Conservation (phyloP, 1,140 invertebrate species). For the Hyles euphorbiae region DNA sequence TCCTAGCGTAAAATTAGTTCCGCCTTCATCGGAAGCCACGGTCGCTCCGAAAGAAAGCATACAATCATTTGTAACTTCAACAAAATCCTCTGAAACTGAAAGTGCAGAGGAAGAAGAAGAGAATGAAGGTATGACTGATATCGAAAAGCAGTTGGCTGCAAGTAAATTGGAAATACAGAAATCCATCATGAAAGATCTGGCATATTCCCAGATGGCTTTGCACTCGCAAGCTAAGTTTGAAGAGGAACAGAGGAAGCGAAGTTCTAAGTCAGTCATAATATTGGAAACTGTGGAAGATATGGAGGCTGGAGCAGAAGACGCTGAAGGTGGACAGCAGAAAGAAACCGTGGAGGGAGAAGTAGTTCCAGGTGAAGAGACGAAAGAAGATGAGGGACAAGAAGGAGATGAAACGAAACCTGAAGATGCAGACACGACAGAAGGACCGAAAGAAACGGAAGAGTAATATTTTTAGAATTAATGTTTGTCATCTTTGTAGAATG, state of each 20-base stretch:
- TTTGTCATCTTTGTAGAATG: not conserved
- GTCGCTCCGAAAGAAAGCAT: slow-evolving; percentile 41
- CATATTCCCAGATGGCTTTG: slow-evolving; percentile 42
- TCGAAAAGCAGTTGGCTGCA: slow-evolving; percentile 46
- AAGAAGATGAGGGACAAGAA: slow-evolving; percentile 12
- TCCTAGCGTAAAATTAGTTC: slow-evolving; percentile 54
- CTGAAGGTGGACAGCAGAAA: slow-evolving; percentile 18
- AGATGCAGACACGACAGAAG: slow-evolving; percentile 11
- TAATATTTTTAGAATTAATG: not conserved
- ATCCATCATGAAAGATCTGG: slow-evolving; percentile 57
- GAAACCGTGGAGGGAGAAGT: slow-evolving; percentile 10
- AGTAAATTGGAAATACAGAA: slow-evolving; percentile 65
- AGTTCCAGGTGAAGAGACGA: slow-evolving; percentile 10
- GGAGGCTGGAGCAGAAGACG: slow-evolving; percentile 17
- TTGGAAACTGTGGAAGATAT: slow-evolving; percentile 17
- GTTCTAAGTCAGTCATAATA: slow-evolving; percentile 25
- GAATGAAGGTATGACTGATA: slow-evolving; percentile 27
- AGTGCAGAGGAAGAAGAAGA: slow-evolving; percentile 41
- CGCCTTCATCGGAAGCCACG: slow-evolving; percentile 28
- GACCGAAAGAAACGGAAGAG: slow-evolving; percentile 13
- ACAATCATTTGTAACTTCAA: slow-evolving; percentile 51
- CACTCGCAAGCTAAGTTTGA: slow-evolving; percentile 34
- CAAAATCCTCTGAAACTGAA: slow-evolving; percentile 46
- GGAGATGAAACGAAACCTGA: slow-evolving; percentile 15
- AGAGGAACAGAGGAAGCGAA: slow-evolving; percentile 19